These are phyloP conservation scores for Agrotis clavis DNA, from an alignment of 2,888 invertebrate species.

Conservation along the genomic window DNA sequence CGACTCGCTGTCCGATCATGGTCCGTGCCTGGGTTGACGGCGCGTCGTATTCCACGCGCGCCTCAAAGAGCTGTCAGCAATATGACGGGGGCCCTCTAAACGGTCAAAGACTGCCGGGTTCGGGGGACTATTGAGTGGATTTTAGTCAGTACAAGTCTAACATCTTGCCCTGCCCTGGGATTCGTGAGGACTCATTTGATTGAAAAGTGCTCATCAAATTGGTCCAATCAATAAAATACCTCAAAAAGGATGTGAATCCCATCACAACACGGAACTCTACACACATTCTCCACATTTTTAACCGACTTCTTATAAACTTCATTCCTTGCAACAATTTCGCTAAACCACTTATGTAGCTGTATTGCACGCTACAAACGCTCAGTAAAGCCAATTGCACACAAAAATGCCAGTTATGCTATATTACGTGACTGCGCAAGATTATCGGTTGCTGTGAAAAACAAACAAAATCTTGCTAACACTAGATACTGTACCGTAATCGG, in stretches of 20 bases:
- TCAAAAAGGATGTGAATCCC: background rate
- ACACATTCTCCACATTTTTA: constrained; percentile 28
- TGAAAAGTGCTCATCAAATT: no score
- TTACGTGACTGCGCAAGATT: constrained; percentile 40
- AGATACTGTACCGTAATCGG: background rate
- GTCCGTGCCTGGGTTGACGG: no score
- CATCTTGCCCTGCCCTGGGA: no score
- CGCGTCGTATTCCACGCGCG: no score
- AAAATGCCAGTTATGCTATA: constrained; percentile 32
- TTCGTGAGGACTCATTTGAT: no score
- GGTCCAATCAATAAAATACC: no score
- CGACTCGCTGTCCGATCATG: no score
- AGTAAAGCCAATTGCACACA: constrained; percentile 42
- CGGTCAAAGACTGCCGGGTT: no score
- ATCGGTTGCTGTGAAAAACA: constrained; percentile 22
- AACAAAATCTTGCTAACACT: constrained; percentile 22
- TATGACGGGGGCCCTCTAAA: no score
- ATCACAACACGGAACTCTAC: background rate
- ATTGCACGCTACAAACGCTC: constrained; percentile 5
- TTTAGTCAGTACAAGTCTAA: no score
- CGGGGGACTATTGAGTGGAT: no score
- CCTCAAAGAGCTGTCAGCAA: no score
- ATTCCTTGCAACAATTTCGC: constrained; percentile 25
- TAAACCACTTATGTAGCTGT: background rate
- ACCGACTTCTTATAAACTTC: constrained; percentile 17